These are phyloP conservation scores for Crocidura indochinensis DNA, from an alignment of 2,797 vertebrate species.

Conservation along the genomic window DNA sequence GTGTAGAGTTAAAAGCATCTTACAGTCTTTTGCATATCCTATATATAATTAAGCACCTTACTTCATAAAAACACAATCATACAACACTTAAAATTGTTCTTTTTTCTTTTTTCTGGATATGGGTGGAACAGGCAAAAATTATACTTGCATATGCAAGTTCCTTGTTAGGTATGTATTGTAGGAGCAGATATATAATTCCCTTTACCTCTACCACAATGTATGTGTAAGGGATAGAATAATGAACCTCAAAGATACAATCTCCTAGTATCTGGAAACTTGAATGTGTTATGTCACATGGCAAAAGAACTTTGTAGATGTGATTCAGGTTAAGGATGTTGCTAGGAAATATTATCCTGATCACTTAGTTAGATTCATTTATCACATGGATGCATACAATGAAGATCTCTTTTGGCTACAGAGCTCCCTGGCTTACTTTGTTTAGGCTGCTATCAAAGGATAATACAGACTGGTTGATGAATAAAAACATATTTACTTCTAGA, in stretches of 20 bases:
- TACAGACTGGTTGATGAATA: too few species aligned
- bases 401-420: conserved; percentile 19
- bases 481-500: background rate
- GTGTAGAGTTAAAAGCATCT: conserved; percentile 21
- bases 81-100: conserved; percentile 7
- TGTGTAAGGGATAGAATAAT: background rate
- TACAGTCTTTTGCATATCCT: background rate
- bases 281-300: background rate
- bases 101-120: background rate
- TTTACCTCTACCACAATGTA: background rate
- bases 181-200: background rate
- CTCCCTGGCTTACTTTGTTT: background rate
- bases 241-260: background rate
- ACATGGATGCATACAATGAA: background rate
- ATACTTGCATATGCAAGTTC: background rate
- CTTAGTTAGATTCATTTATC: background rate
- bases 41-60: background rate
- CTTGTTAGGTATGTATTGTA: background rate
- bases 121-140: background rate
- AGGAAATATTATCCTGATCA: conserved; percentile 2
- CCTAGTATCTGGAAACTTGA: background rate
- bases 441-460: background rate
- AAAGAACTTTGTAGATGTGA: conserved; percentile 5
- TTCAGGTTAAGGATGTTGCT: conserved; percentile 13
- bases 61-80: background rate